Evolutionary conservation across 2,113 vertebrate species (phyloP), one percentile per base, ranked within the genome.

Genomic region (Prinia subflava): DNA sequence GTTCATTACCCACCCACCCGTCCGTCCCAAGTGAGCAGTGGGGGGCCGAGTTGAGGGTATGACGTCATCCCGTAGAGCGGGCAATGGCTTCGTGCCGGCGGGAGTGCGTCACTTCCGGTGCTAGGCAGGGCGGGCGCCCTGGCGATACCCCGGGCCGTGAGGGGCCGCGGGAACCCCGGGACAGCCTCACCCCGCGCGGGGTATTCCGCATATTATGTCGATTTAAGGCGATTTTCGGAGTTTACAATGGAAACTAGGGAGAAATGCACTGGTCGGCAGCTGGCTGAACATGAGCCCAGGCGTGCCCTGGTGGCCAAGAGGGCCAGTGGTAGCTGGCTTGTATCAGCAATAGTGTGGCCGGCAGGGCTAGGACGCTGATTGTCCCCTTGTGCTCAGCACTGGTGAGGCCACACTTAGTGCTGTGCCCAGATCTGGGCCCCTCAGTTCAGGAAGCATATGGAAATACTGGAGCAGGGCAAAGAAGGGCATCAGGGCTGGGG

Each of bases 131-230:
- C 10, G 4, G 31, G 16, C 4, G 8, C 1, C 3, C 7, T 13
- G 2, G 18, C 7, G n/a, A 2, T 6, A 18, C 13, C 5, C 0
- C 3, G 7, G 52, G 25, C 1, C 2, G 31, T 6, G 77, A 28
- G 71, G 67, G 10, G 15, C 9, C 6, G 52, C 10, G 50, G 41
- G 41, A 15, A 0, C 1, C 6, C 0, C 2, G 30, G 16, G 24
- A 2, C 16, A 1, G n/a, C 8, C 7, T 37, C 17, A 1, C 3
- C 39, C 10, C 8, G 6, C 11, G 16, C 1, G 25, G 52, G 23
- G 1, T 7, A 0, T 6, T 17, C 39, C 9, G 9, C 6, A 0
- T 3, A 0, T 5, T 10, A 0, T 24, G 14, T 1, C 11, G 23
- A 1, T 8, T 15, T 33, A 7, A 16, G 15, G 59, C 9, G 6